Base-by-base conservation (phyloP, 2,113 vertebrate genomes). In the Phrynocephalus versicolor region DNA sequence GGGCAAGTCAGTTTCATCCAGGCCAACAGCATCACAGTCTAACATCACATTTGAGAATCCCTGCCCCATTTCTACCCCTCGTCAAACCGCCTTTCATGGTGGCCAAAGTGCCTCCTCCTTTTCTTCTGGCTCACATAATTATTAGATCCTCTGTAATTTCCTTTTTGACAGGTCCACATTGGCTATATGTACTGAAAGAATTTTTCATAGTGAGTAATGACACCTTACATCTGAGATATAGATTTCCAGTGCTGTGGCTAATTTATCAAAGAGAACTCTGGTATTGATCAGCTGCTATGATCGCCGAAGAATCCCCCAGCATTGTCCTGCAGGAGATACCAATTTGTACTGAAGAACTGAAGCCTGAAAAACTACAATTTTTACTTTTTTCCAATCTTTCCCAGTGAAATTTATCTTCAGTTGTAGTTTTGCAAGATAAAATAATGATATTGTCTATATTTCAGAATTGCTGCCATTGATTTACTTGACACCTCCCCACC, bases 181-280 rank as follows among this genome's bases (percentile, higher is more conserved):
- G 65, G 87, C 90, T 88, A 84, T 60, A 77, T 87, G 91, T 93
- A 57, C 82, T 79, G 33, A 18, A 65, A 80, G 76, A 83, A 72
- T 51, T 87, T 88, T 92, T 86, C 86, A 57, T 73, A 90, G 88
- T 37, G 78, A 8, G 0, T 84, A 89, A 84, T 0, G 12, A 70
- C 57, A 78, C 67, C 1, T 0, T 80, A 85, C 67, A 79, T 10
- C 79, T 89, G 85, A 91, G 76, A 80, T 79, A 93, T 92, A 89
- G 91, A 91, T 94, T 94, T 94, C 90, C 64, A 73, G 39, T 1
- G 41, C 83, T 89, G 89, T 79, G 45, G 74, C 21, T 35, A 92
- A 90, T 92, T 94, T 90, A 88, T 90, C 84, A 93, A 89, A 81
- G 82, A 62, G 64, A 92, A 89, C 87, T 39, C 85, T 83, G 90